Evolutionary conservation across 2,113 vertebrate species (phyloP), one percentile per base, ranked within the genome.

Genomic region (Forbesichthys agassizii): DNA sequence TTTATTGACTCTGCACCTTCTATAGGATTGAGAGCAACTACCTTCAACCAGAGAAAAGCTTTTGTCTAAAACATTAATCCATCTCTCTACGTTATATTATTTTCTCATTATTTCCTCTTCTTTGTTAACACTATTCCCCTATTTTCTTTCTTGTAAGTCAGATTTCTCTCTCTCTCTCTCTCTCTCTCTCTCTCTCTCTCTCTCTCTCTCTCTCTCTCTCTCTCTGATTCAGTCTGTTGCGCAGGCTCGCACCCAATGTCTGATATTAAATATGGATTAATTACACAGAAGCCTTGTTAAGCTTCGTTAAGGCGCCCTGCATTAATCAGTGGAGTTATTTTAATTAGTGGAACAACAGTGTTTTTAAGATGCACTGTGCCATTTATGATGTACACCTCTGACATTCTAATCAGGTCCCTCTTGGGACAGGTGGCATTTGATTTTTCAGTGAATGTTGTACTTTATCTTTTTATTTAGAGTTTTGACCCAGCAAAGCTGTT

Each of bases 231-330:
- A 74, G 71, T 66, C 63, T 9, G 77, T 60, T 80, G 58, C 75
- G 76, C 83, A 80, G 71, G 54, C 63, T 58, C 73, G 57, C 75
- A 11, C 60, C 69, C 59, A 81, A 80, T 77, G 58, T 82, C 66
- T 75, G 75, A 64, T 84, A 85, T 84, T 86, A 84, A 85, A 86
- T 84, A 84, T 82, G 83, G 79, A 85, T 86, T 84, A 85, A 88
- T 88, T 82, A 77, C 73, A 46, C 58, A 0, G n/a, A 79, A 84
- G 75, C 77, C 77, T 84, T 59, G 77, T 82, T 85, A 82, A 78
- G 80, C 74, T 77, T 74, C 58, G 42, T 84, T 75, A 84, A 73
- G 73, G 73, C 77, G 74, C 76, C 75, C 58, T 68, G 81, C 77
- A 77, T 82, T 84, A 77, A 86, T 82, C 74, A 82, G 73, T 63